Percentiles rank a stretch among this genome's conserved stretches.
phyloP scores from a whole-genome alignment of 2,888 invertebrate species.

The Coremacera marginata region DNA sequence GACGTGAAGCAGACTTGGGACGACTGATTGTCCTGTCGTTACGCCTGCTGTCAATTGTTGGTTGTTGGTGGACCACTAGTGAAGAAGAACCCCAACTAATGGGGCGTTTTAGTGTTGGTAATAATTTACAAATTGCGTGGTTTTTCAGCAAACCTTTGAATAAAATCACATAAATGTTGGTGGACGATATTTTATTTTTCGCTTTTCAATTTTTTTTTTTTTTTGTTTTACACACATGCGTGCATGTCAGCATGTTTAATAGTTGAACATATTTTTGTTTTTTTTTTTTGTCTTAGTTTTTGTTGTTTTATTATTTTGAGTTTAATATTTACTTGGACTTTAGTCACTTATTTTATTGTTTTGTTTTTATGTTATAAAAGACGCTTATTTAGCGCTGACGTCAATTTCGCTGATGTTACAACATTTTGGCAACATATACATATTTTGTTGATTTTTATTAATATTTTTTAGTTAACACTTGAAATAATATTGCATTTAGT shows the following conservation, averaged over 20 bases:
- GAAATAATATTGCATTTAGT: background rate
- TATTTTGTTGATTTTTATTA: background rate
- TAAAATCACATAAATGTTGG: background rate
- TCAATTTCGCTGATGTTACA: background rate
- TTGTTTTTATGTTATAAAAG: conserved; percentile 8
- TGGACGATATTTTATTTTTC: background rate
- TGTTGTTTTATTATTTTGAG: conserved; percentile 27
- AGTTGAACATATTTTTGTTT: background rate
- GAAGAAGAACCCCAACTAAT: background rate
- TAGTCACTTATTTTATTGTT: conserved; percentile 40
- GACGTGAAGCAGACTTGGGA: too few species aligned
- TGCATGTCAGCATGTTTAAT: background rate
- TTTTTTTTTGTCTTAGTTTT: background rate
- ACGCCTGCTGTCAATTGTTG: background rate
- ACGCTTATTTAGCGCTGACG: conserved; percentile 6
- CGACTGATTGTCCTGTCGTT: too few species aligned
- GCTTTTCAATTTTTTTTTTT: background rate
- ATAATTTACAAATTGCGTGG: background rate
- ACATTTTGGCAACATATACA: background rate
- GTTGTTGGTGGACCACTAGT: background rate
- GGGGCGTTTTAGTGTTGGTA: background rate
- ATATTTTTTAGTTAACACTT: background rate
- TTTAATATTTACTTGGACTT: background rate
- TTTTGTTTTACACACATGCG: background rate
- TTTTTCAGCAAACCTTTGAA: background rate